Percentiles rank a stretch among this genome's conserved stretches.
These are phyloP conservation scores for Pseudococcus viburni DNA, from an alignment of 2,888 invertebrate genomes.

Conservation along the genomic window DNA sequence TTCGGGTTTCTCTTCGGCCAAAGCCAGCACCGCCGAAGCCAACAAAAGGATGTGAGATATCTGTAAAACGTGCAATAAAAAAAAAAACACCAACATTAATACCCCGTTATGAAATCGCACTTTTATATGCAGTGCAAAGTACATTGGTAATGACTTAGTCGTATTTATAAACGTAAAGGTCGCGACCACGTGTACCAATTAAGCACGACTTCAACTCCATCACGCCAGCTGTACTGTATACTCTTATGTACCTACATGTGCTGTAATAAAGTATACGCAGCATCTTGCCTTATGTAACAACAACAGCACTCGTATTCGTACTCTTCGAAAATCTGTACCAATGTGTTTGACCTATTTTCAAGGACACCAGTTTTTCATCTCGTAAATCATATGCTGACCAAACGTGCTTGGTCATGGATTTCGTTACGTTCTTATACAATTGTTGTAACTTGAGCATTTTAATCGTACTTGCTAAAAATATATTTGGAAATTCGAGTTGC, in stretches of 20 bases:
- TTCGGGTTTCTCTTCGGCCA: conserved; percentile 65
- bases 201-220: conserved; percentile 37
- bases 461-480: not conserved
- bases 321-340: conserved; percentile 42
- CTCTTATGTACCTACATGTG: not conserved
- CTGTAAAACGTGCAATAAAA: conserved; percentile 19
- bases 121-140: not conserved
- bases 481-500: not conserved
- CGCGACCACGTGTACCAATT: conserved; percentile 37
- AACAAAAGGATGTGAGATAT: conserved; percentile 61
- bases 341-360: conserved; percentile 48
- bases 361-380: conserved; percentile 41
- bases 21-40: conserved; percentile 59
- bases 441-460: not conserved
- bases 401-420: conserved; percentile 11
- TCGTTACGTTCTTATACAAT: not conserved
- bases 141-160: conserved; percentile 12
- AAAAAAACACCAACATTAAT: not conserved
- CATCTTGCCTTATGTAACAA: conserved; percentile 12
- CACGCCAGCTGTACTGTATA: not conserved
- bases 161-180: not conserved
- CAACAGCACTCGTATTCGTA: not conserved
- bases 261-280: not conserved
- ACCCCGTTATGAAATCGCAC: not conserved
- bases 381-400: conserved; percentile 14